Percentiles rank a stretch among this genome's conserved stretches.
Evolutionary conservation across 2,113 vertebrate species (phyloP).

Genomic region (Taxidea taxus): DNA sequence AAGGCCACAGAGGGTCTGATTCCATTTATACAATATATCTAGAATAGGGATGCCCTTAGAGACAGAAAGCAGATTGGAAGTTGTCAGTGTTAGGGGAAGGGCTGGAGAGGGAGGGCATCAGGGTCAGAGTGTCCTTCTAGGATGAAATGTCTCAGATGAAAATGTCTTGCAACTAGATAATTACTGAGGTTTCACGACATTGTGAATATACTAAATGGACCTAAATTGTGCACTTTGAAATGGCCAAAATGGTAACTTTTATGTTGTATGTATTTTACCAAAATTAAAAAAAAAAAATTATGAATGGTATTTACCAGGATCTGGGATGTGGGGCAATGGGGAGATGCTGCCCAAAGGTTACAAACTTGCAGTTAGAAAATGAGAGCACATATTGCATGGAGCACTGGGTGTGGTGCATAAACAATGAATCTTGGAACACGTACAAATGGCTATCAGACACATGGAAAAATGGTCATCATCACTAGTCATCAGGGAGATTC

Average conservation of each 20-base stretch:
- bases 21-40: background rate
- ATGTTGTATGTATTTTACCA: background rate
- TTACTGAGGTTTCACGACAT: rapidly evolving
- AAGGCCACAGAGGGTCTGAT: background rate
- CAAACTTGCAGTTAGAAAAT: background rate
- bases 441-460: no score
- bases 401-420: no score
- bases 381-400: background rate
- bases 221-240: background rate
- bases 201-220: background rate
- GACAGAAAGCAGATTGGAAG: background rate
- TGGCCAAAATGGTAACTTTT: background rate
- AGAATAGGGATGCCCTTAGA: background rate
- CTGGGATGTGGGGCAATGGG: background rate
- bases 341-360: background rate
- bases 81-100: background rate
- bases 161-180: background rate
- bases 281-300: background rate
- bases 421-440: no score
- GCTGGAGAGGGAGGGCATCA: no score
- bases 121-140: background rate
- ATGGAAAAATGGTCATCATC: no score
- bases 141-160: background rate
- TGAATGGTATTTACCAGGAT: background rate
- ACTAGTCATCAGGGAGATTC: no score